Base-by-base conservation (phyloP, 1,140 invertebrate genomes). In the Chelonus insularis region DNA sequence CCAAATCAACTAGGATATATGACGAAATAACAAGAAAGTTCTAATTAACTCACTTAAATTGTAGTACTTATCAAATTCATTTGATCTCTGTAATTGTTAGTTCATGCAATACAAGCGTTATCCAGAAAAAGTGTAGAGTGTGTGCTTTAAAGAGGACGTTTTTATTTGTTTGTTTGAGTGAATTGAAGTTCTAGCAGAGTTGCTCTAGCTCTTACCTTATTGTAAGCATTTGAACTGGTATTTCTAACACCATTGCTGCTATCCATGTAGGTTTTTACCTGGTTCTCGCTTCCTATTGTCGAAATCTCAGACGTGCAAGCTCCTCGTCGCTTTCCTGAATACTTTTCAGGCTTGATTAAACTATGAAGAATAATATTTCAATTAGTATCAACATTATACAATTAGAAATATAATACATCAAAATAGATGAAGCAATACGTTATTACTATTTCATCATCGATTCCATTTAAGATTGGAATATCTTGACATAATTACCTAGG, bases 201-300 rank as follows among this genome's bases (percentile, higher is more conserved):
- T 64, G 65, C 68, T 61, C 75, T 82, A 80, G 74, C 78, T 76
- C 76, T 85, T 84, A 95, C 92, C 89, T 94, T 95, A 86, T 94
- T 95, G 83, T 95, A 95, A 83, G 92, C 90, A 84, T 92, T 93
- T 78, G 91, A 90, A 85, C 89, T 91, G 79, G 85, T 80, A 82
- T 85, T 86, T 82, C 88, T 81, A 83, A 90, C 87, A 80, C 92
- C 93, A 87, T 95, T 95, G 81, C 89, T 93, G 84, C 94, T 95
- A 84, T 96, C 95, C 86, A 94, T 93, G 86, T 96, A 97, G 75
- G 95, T 94, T 87, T 95, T 96, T 82, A 97, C 93, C 86, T 94
- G 90, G 83, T 89, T 91, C 77, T 89, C 80, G 72, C 77, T 82
- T 73, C 76, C 80, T 75, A 81, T 81, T 48, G 78, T 81, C 57